These are phyloP conservation scores for Prinia subflava DNA, from an alignment of 2,113 vertebrate genomes.

Conservation along the genomic window DNA sequence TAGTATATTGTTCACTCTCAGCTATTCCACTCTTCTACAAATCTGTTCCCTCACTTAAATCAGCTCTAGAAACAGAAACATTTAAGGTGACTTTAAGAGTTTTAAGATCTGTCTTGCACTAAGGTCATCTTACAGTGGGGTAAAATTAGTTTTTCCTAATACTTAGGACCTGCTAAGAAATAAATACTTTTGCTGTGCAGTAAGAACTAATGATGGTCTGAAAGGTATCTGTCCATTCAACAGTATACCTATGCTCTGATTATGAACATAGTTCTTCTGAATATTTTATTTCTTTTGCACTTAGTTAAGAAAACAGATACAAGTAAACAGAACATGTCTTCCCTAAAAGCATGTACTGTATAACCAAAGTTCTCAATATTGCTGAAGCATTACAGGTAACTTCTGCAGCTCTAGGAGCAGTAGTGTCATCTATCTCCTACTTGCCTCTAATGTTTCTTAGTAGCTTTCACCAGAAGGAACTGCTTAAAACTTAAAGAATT, in stretches of 20 bases:
- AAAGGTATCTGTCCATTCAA: neutral
- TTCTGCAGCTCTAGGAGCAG: neutral
- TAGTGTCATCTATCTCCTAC: neutral
- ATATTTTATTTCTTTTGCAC: neutral
- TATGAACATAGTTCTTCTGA: neutral
- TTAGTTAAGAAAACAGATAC: neutral
- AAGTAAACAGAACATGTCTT: neutral
- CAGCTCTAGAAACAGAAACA: neutral
- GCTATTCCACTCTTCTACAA: neutral
- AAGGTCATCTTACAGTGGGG: fast-evolving
- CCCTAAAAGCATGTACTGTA: neutral
- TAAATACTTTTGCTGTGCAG: neutral
- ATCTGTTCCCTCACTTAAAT: neutral
- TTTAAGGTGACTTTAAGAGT: neutral
- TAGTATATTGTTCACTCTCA: neutral
- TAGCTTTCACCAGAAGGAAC: neutral
- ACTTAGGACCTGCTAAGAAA: neutral
- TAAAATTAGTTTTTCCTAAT: neutral
- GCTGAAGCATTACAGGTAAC: neutral
- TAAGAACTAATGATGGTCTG: neutral
- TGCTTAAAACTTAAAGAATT: neutral
- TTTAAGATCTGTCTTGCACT: neutral
- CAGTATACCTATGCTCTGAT: neutral
- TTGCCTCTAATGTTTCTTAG: neutral
- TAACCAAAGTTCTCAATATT: neutral